Conservation (phyloP, 2,113 vertebrate genomes). For the Glaucomys volans region DNA sequence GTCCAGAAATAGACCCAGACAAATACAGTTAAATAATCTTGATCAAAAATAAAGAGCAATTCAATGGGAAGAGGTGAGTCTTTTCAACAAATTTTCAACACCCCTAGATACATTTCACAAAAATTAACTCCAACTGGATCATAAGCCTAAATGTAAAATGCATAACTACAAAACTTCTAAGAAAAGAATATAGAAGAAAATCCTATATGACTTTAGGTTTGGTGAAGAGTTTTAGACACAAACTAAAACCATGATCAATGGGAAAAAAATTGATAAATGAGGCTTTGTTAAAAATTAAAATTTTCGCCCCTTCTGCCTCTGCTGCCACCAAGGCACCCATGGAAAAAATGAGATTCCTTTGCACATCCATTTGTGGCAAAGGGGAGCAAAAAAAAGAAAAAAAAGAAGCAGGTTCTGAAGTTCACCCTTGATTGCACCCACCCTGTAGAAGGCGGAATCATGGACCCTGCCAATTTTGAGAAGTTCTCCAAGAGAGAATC, state of each 20-base stretch:
- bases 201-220: neutral
- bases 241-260: neutral
- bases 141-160: neutral
- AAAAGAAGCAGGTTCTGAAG: too few relatives aligned
- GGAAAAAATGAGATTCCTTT: too few relatives aligned
- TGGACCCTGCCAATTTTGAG: too few relatives aligned
- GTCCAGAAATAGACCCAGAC: neutral
- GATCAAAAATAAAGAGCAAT: neutral
- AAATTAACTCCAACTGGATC: neutral
- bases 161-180: neutral
- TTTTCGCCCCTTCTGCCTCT: too few relatives aligned
- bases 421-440: too few relatives aligned
- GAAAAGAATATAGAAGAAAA: neutral
- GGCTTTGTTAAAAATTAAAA: constrained; percentile 14
- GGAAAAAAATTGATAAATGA: neutral
- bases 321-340: too few relatives aligned
- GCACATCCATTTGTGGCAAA: too few relatives aligned
- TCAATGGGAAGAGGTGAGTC: neutral
- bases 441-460: too few relatives aligned
- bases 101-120: neutral
- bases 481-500: too few relatives aligned
- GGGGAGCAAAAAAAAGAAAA: too few relatives aligned
- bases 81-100: neutral
- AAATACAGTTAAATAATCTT: neutral
- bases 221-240: neutral